These are phyloP conservation scores for Melierax canorus DNA, from an alignment of 2,113 vertebrate species.

Conservation along the genomic window DNA sequence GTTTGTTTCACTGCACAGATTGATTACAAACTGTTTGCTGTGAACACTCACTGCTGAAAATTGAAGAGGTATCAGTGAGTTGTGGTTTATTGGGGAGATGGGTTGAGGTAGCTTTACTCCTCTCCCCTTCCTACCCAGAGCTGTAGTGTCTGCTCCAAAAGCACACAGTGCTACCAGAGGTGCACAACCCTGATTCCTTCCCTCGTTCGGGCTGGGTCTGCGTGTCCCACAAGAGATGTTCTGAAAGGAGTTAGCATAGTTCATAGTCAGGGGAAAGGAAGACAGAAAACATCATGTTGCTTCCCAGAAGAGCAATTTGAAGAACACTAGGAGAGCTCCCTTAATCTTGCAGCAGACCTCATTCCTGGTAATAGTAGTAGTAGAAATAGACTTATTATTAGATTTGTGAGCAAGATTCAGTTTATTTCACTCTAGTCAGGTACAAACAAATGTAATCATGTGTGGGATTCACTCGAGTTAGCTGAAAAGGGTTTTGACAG, in stretches of 20 bases:
- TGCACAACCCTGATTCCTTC: not conserved
- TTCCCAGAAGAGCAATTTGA: not conserved
- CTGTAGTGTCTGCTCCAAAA: not conserved
- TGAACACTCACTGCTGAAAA: not conserved
- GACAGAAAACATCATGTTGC: not conserved
- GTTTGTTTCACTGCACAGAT: not conserved
- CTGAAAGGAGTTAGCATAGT: not conserved
- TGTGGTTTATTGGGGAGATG: not conserved
- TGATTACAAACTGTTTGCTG: not conserved
- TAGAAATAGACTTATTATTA: not conserved
- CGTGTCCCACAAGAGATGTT: not conserved
- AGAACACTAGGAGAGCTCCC: not conserved
- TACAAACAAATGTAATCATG: not conserved
- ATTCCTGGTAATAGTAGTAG: not conserved
- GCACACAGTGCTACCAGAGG: too few relatives aligned
- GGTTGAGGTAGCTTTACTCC: not conserved
- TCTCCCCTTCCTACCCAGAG: not conserved
- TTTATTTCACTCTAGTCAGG: not conserved
- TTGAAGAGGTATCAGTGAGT: not conserved
- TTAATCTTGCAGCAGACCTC: not conserved
- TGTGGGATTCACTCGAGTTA: not conserved
- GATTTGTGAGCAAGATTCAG: not conserved
- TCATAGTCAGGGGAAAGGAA: not conserved
- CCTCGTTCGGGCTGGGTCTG: accelerated
- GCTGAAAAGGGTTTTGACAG: not conserved